phyloP scores from a whole-genome alignment of 2,888 invertebrate genomes.

The Hirtodrosophila cameraria region DNA sequence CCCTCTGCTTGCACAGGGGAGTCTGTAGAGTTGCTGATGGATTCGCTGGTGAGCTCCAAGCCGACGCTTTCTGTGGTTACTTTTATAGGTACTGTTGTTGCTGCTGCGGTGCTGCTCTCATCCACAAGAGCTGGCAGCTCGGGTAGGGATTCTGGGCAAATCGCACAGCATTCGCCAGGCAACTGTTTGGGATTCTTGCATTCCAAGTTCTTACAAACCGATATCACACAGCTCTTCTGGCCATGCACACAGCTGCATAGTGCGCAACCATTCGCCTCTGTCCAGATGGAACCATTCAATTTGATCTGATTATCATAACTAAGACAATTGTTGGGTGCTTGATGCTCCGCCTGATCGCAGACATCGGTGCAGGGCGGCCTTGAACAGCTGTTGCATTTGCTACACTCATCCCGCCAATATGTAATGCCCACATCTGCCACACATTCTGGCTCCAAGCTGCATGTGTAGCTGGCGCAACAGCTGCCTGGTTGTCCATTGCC shows the following conservation, averaged over 20 bases:
- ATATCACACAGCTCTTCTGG: slow-evolving; percentile 56
- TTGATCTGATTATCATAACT: slow-evolving; percentile 42
- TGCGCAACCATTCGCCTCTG: slow-evolving; percentile 66
- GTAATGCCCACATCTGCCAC: slow-evolving; percentile 53
- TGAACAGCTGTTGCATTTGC: slow-evolving; percentile 69
- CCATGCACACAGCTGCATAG: slow-evolving; percentile 70
- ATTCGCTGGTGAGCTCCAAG: slow-evolving; percentile 7
- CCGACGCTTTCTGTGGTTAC: slow-evolving; percentile 3
- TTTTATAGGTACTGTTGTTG: neutral
- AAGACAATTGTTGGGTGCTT: slow-evolving; percentile 40
- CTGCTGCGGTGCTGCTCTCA: neutral
- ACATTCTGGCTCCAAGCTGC: slow-evolving; percentile 75
- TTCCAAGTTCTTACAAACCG: slow-evolving; percentile 57
- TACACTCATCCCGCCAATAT: slow-evolving; percentile 57
- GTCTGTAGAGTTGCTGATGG: neutral
- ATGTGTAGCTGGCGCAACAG: slow-evolving; percentile 84
- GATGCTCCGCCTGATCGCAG: slow-evolving; percentile 18
- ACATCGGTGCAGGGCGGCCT: slow-evolving; percentile 7
- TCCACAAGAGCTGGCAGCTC: neutral
- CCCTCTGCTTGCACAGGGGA: neutral
- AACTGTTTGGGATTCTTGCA: slow-evolving; percentile 70
- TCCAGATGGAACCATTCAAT: slow-evolving; percentile 70
- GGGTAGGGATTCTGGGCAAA: slow-evolving; percentile 55
- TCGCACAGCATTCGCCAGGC: slow-evolving; percentile 76
- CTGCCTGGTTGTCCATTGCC: slow-evolving; percentile 80